Evolutionary conservation across 2,888 invertebrate genomes (phyloP), one percentile per base, ranked within the genome.

Genomic region (Sericinus montela): DNA sequence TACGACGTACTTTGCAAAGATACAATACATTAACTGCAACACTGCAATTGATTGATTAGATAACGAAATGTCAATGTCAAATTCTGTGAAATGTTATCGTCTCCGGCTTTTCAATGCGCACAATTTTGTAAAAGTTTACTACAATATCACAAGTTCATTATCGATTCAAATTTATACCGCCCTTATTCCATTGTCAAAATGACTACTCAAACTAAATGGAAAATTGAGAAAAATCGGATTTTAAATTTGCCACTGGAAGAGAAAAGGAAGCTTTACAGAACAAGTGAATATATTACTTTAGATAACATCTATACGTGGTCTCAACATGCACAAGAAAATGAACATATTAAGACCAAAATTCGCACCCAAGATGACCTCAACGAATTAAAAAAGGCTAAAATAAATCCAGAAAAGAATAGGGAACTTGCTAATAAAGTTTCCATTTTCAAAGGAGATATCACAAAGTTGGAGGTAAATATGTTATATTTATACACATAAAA

Each of bases 401-500:
- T 87, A 25, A 67, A 91, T 55, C 37, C 58, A 0, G 56, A 68
- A 0, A 71, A 76, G 54, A 90, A 91, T 63, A 69, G 69, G 28
- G 57, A 60, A 0, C 62, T 94, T n/a, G 77, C 87, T 4, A 77
- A 90, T n/a, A 93, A 91, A 71, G 86, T 94, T 37, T 92, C 92
- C 6, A 76, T 94, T 51, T 95, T 91, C 85, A 84, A 82, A 68
- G 97, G 96, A 1, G 96, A 97, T 70, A 97, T 98, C 16, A 97
- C 97, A 0, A 89, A 90, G 43, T 81, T 98, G 38, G 94, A 95
- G 89, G 91, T 91, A 67, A 56, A 58, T 25, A 4, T 25, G 4
- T 8, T 6, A 19, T 25, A 8, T 25, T 25, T 25, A 8, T 25
- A 4, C 7, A 5, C 4, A 25, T 5, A 25, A 25, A 25, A 8